Percentiles rank a stretch among this genome's conserved stretches.
Conservation (phyloP, 1,140 invertebrate genomes). For the Andrena cerasifolii region DNA sequence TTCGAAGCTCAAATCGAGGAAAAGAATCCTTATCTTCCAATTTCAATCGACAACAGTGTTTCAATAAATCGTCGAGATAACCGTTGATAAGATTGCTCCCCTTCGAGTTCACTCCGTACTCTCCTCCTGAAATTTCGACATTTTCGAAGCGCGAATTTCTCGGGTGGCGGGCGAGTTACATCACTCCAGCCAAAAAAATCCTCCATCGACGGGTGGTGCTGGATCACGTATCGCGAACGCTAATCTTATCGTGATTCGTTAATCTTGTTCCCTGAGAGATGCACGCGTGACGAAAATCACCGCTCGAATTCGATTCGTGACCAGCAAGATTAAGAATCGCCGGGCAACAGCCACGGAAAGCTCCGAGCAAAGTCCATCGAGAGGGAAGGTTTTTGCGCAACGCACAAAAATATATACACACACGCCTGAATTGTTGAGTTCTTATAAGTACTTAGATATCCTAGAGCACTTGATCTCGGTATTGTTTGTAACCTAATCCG, state of each 20-base stretch:
- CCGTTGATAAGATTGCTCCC: neutral
- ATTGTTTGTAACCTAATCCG: no score
- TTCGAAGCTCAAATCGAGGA: no score
- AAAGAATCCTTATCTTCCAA: neutral
- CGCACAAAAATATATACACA: no score
- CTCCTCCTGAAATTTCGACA: neutral
- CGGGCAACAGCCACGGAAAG: neutral
- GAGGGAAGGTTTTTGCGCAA: no score
- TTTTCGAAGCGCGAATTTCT: neutral
- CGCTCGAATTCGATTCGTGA: neutral
- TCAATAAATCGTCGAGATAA: neutral
- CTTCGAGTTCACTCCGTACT: neutral
- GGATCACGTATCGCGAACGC: slow-evolving; percentile 55
- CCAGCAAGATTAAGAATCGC: neutral
- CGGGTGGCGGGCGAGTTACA: slow-evolving; percentile 3
- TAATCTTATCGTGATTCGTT: slow-evolving; percentile 76
- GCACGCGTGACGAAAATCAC: slow-evolving; percentile 10
- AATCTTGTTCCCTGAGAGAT: slow-evolving; percentile 59
- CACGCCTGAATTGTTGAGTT: no score
- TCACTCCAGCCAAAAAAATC: slow-evolving; percentile 43
- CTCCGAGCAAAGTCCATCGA: neutral
- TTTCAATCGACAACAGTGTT: neutral
- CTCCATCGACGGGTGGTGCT: slow-evolving; percentile 48
- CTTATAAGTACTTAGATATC: no score
- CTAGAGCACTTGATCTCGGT: no score